A percentile compares a stretch with the other conserved stretches of the same genome.
Evolutionary conservation across 2,113 vertebrate species (phyloP).

Genomic region (Herpailurus yagouaroundi): DNA sequence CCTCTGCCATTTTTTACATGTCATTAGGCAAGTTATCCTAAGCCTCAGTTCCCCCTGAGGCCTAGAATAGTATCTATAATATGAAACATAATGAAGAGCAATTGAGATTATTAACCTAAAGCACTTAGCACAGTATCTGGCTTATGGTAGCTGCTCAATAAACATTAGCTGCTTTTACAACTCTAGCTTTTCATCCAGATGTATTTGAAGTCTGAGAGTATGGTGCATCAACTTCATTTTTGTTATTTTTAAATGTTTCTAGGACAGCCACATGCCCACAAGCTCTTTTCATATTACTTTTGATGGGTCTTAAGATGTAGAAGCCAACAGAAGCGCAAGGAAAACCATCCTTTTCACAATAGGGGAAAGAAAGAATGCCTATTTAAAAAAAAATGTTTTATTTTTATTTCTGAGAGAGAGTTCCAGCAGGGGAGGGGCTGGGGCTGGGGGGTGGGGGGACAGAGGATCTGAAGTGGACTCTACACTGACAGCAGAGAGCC

Average conservation of each 20-base stretch:
- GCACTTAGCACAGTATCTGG: not conserved
- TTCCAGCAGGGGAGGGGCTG: too few relatives aligned
- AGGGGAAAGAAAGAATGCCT: not conserved
- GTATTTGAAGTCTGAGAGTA: not conserved
- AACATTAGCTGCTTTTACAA: not conserved
- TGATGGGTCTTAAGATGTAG: not conserved
- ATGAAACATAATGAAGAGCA: not conserved
- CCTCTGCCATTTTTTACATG: not conserved
- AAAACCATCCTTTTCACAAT: not conserved
- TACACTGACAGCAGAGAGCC: too few relatives aligned
- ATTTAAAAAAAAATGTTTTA: too few relatives aligned
- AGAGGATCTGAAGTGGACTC: too few relatives aligned
- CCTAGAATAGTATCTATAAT: constrained; percentile 2
- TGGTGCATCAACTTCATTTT: not conserved
- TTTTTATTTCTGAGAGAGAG: too few relatives aligned
- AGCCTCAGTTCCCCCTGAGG: not conserved
- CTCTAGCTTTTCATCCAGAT: not conserved
- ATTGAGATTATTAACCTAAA: not conserved
- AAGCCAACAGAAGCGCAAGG: not conserved
- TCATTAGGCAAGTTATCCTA: not conserved
- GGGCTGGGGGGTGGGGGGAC: too few relatives aligned
- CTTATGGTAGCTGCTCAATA: not conserved
- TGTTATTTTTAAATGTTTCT: not conserved
- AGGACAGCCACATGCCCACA: not conserved
- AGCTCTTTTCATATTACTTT: not conserved